These are phyloP conservation scores for Oxyteleia sp. DNA, from an alignment of 2,888 invertebrate genomes.

Conservation along the genomic window DNA sequence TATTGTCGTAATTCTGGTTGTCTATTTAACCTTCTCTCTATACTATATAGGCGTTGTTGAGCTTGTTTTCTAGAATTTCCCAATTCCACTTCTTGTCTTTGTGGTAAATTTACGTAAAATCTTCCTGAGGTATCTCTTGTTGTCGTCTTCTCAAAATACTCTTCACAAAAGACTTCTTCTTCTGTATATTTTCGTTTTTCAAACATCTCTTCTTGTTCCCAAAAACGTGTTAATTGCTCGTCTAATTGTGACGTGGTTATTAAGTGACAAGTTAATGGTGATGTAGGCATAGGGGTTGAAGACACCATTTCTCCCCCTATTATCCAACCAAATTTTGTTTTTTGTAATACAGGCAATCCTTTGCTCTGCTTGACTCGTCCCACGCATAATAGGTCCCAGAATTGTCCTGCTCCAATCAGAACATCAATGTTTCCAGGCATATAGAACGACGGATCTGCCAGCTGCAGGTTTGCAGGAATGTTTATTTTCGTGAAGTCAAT, in stretches of 20 bases:
- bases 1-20: background rate
- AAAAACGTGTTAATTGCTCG: background rate
- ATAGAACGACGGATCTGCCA: slow-evolving; percentile 8
- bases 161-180: background rate
- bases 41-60: background rate
- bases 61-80: background rate
- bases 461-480: background rate
- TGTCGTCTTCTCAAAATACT: background rate
- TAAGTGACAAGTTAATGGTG: background rate
- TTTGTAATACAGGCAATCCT: background rate
- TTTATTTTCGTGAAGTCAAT: background rate
- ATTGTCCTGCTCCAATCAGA: background rate
- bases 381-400: background rate
- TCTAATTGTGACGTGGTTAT: background rate
- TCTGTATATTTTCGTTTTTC: background rate
- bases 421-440: background rate
- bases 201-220: background rate
- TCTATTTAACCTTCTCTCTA: background rate
- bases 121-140: background rate
- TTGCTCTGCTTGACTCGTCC: background rate
- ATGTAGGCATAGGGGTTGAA: background rate
- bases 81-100: background rate
- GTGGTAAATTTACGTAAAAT: background rate
- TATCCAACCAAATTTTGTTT: background rate
- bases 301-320: background rate